Conservation (phyloP, 1,140 invertebrate genomes). For the Odontomachus brunneus region DNA sequence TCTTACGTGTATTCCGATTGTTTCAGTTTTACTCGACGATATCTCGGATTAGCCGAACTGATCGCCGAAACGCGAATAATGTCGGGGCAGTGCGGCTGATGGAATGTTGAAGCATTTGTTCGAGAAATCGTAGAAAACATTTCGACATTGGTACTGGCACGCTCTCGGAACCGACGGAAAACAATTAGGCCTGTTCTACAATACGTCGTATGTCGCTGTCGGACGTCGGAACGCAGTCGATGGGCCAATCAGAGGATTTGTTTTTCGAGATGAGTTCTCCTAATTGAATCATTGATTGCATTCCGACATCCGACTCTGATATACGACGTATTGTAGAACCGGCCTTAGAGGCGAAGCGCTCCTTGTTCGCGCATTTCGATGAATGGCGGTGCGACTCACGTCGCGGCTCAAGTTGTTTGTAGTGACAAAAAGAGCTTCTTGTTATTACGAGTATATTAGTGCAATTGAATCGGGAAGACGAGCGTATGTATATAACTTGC, state of each 20-base stretch:
- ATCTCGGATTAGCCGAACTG: not conserved
- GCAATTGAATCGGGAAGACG: not conserved
- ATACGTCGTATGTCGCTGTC: too few relatives aligned
- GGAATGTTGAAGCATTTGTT: not conserved
- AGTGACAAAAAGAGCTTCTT: constrained; percentile 16
- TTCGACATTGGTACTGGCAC: not conserved
- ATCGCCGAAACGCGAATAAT: not conserved
- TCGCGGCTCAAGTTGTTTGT: constrained; percentile 23
- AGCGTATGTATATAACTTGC: constrained; percentile 17
- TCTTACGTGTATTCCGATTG: constrained; percentile 7
- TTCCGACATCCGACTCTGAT: too few relatives aligned
- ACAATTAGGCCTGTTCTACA: too few relatives aligned
- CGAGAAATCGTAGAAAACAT: constrained; percentile 11
- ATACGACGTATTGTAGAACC: too few relatives aligned
- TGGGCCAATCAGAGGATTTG: too few relatives aligned
- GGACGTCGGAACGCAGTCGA: too few relatives aligned
- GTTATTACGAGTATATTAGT: constrained; percentile 21
- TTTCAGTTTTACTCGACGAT: constrained; percentile 37
- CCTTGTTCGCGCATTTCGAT: constrained; percentile 1
- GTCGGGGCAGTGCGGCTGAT: not conserved
- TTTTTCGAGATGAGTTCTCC: too few relatives aligned
- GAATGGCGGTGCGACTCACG: not conserved
- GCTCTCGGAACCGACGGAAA: not conserved
- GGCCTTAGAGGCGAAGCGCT: not conserved
- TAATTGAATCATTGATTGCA: too few relatives aligned